A percentile compares a stretch with the other conserved stretches of the same genome.
Conservation (phyloP, 2,888 invertebrate species). For the Aphidius colemani region DNA sequence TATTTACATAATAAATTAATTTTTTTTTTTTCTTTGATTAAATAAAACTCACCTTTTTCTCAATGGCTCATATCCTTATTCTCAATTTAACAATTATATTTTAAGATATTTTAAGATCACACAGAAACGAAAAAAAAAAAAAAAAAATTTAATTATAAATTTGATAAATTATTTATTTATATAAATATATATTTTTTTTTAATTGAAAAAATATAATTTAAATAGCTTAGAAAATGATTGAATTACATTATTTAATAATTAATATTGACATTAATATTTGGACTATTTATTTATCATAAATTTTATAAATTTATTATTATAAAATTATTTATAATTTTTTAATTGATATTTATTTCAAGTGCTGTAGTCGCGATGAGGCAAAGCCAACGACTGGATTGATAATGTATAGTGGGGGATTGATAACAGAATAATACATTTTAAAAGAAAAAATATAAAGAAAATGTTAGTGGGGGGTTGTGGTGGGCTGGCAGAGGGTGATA, state of each 20-base stretch:
- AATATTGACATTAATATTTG: constrained; percentile 2
- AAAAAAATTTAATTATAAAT: too few relatives aligned
- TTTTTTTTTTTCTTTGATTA: not conserved
- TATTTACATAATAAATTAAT: not conserved
- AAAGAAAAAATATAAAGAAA: too few relatives aligned
- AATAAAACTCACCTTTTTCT: too few relatives aligned
- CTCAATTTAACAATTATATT: too few relatives aligned
- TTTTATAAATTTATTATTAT: not conserved
- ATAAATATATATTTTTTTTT: too few relatives aligned
- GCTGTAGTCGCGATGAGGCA: constrained; percentile 41
- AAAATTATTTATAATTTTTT: constrained; percentile 4
- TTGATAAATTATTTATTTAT: too few relatives aligned
- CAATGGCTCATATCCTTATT: too few relatives aligned
- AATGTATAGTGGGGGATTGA: constrained; percentile 19
- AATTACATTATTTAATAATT: not conserved
- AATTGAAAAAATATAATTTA: not conserved
- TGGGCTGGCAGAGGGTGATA: too few relatives aligned
- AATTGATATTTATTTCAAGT: constrained; percentile 6
- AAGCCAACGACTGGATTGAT: constrained; percentile 45
- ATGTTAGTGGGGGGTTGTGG: too few relatives aligned
- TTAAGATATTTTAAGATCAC: too few relatives aligned
- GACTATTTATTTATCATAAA: not conserved
- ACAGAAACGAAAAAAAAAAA: too few relatives aligned
- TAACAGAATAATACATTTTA: too few relatives aligned
- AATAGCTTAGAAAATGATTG: not conserved